phyloP scores from a whole-genome alignment of 2,888 invertebrate genomes.

The Asteroscopus sphinx region DNA sequence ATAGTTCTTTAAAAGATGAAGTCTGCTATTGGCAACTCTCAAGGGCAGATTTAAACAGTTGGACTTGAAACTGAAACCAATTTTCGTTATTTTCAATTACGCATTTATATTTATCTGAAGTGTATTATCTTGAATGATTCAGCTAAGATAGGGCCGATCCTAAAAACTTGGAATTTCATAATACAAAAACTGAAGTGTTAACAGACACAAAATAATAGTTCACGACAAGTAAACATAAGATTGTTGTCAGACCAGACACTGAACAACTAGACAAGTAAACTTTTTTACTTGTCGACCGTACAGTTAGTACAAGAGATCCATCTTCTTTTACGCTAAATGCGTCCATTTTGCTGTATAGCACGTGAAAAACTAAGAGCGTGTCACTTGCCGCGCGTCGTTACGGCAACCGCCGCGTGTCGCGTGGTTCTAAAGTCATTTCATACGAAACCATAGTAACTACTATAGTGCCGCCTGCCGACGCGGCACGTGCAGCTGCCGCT shows the following conservation, averaged over 20 bases:
- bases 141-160: background rate
- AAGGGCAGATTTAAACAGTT: background rate
- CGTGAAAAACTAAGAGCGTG: no score
- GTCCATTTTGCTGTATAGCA: no score
- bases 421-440: no score
- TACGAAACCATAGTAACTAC: no score
- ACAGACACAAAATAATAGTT: conserved; percentile 19
- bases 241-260: background rate
- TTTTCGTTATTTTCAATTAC: background rate
- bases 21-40: background rate
- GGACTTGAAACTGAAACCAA: background rate
- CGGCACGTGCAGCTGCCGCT: no score
- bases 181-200: conserved; percentile 9
- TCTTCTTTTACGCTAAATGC: no score
- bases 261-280: no score
- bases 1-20: background rate
- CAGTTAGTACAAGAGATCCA: no score
- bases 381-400: no score
- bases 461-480: no score
- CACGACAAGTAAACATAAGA: conserved; percentile 35
- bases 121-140: background rate
- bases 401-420: no score
- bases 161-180: conserved; percentile 12
- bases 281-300: no score
- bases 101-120: background rate